Conservation (phyloP, 1,140 invertebrate genomes). For the Scaptodrosophila lebanonensis region DNA sequence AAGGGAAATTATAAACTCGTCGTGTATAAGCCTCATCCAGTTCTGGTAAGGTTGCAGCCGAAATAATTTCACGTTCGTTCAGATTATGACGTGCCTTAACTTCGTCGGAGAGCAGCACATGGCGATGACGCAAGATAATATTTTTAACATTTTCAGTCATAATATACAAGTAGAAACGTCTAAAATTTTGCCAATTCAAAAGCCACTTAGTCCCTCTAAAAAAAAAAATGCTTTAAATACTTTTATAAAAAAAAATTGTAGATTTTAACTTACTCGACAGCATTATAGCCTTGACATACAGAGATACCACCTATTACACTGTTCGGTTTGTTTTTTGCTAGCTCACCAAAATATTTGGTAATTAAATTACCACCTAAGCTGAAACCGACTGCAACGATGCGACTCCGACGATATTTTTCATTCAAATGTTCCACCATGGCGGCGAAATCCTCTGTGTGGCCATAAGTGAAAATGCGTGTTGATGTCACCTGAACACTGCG, state of each 20-base stretch:
- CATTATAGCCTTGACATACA: conserved; percentile 94
- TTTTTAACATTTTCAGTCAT: conserved; percentile 94
- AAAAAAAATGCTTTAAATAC: background rate
- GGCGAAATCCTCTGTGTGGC: conserved; percentile 90
- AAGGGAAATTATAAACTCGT: conserved; percentile 86
- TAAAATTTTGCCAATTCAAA: conserved; percentile 91
- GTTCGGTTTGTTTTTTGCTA: conserved; percentile 79
- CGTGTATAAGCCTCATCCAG: conserved; percentile 93
- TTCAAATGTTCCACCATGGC: conserved; percentile 87
- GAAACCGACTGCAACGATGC: conserved; percentile 90
- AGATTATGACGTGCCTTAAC: conserved; percentile 83
- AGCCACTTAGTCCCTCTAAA: conserved; percentile 86
- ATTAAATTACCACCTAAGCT: conserved; percentile 93
- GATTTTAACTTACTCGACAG: conserved; percentile 83
- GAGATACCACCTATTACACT: conserved; percentile 92
- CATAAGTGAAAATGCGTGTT: conserved; percentile 93
- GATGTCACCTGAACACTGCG: conserved; percentile 89
- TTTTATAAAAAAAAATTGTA: background rate
- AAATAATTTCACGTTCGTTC: conserved; percentile 88
- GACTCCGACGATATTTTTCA: conserved; percentile 85
- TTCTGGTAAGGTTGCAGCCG: conserved; percentile 89
- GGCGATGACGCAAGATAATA: conserved; percentile 88
- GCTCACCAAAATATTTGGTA: conserved; percentile 92
- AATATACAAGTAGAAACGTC: conserved; percentile 92
- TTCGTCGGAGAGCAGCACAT: conserved; percentile 86